Evolutionary conservation across 1,140 invertebrate genomes (phyloP), one percentile per base, ranked within the genome.

Genomic region (Papilio polyxenes): DNA sequence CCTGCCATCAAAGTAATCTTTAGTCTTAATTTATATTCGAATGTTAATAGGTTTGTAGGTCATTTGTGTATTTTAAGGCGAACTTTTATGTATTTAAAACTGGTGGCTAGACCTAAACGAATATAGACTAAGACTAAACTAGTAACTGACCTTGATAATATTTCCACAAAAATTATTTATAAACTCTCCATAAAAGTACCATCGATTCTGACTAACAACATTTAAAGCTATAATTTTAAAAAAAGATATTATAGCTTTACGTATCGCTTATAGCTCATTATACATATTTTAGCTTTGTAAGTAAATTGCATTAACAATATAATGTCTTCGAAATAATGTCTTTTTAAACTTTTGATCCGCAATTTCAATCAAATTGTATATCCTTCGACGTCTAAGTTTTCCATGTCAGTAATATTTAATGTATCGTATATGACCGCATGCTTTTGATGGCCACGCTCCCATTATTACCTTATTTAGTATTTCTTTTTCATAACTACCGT

Each of bases 171-270:
- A 59, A n/a, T 44, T 59, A 59, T 59, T 6, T n/a, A 59, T 59
- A 59, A 59, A n/a, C 15, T n/a, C 15, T 23, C 3, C 44, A 75
- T 76, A 44, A 23, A 31, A 31, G 23, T 31, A 49, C 17, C 17
- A 9, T 49, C 40, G 48, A 37, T 0, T 37, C 69, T 13, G 11
- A 78, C 59, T 56, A 78, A 40, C 65, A 7, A 44, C n/a, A 44
- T 56, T 72, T 48, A 74, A 31, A 23, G 48, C n/a, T 82, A 72
- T 75, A 76, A 82, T 81, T 75, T 48, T 44, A 83, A 62, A 83
- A 81, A 83, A 74, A 23, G 17, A 48, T n/a, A 48, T 65, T 40
- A 40, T 40, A 40, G 3, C 40, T 44, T 44, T 44, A 7, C 40
- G 3, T 44, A 44, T 44, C 40, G 40, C 7, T 44, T 44, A 6